A percentile compares a stretch with the other conserved stretches of the same genome.
phyloP scores from a whole-genome alignment of 1,140 invertebrate genomes.

The Tetragonula clypearis region DNA sequence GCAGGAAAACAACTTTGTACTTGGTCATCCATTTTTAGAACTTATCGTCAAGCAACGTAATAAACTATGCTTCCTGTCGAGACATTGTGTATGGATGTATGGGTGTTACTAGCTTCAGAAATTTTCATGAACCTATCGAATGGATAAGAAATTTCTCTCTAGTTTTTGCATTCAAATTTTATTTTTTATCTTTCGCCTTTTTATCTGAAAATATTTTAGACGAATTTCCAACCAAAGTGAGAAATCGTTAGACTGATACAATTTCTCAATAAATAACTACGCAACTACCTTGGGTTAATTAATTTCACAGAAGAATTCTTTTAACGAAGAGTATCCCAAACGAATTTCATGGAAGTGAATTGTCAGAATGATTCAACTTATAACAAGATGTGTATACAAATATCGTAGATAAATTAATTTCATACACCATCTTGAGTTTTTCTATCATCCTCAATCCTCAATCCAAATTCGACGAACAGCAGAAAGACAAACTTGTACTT shows the following conservation, averaged over 20 bases:
- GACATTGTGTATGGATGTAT: not conserved
- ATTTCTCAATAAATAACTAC: no score
- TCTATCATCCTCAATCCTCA: no score
- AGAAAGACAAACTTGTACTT: no score
- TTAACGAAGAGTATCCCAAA: not conserved
- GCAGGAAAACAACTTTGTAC: not conserved
- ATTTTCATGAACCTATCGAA: not conserved
- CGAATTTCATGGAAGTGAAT: not conserved
- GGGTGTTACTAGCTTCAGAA: no score
- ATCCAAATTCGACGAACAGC: no score
- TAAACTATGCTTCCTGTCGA: not conserved
- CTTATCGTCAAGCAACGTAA: not conserved
- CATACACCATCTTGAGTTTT: no score
- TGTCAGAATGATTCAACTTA: no score
- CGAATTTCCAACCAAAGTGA: no score
- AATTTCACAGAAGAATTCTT: not conserved
- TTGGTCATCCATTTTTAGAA: not conserved
- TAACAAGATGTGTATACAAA: no score
- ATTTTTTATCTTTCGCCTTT: not conserved
- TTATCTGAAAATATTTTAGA: no score
- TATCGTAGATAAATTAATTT: no score
- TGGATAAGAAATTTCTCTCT: not conserved
- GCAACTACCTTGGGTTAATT: not conserved
- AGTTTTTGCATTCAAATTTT: not conserved
- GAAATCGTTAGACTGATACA: no score